A percentile compares a stretch with the other conserved stretches of the same genome.
Conservation (phyloP, 2,888 invertebrate species). For the Drosophila mulleri region DNA sequence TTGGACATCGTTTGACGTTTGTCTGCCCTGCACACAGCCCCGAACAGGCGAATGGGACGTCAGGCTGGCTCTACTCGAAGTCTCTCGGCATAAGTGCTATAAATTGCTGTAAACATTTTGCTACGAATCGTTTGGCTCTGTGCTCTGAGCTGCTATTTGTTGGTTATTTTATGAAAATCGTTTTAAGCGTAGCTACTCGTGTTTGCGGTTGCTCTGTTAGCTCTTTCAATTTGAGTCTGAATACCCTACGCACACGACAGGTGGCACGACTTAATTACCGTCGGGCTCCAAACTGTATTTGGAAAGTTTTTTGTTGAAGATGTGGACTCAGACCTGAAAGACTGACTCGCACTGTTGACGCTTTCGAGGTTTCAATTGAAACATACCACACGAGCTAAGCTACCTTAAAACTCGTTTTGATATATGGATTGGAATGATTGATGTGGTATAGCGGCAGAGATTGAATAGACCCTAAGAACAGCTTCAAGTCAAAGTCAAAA, state of each 20-base stretch:
- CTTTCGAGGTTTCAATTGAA: background rate
- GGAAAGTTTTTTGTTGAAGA: background rate
- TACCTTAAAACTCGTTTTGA: too few species aligned
- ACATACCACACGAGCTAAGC: background rate
- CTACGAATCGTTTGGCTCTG: conserved; percentile 22
- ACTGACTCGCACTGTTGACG: background rate
- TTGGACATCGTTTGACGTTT: conserved; percentile 10
- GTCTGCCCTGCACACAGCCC: background rate
- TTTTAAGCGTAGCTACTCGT: conserved; percentile 19
- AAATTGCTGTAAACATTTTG: conserved; percentile 52
- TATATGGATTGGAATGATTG: background rate
- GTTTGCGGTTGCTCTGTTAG: conserved; percentile 30
- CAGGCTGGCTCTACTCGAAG: background rate
- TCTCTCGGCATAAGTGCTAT: conserved; percentile 26
- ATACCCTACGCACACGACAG: conserved; percentile 15
- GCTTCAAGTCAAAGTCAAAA: too few species aligned
- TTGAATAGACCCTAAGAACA: too few species aligned
- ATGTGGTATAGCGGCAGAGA: too few species aligned
- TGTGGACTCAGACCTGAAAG: background rate
- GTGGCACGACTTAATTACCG: background rate
- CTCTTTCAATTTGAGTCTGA: background rate
- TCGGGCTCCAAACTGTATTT: too few species aligned
- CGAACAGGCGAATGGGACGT: background rate
- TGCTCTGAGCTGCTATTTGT: conserved; percentile 18
- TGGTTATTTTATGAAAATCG: conserved; percentile 40